Percentiles rank a stretch among this genome's conserved stretches.
These are phyloP conservation scores for Wasmannia auropunctata DNA, from an alignment of 1,140 invertebrate species.

Conservation along the genomic window DNA sequence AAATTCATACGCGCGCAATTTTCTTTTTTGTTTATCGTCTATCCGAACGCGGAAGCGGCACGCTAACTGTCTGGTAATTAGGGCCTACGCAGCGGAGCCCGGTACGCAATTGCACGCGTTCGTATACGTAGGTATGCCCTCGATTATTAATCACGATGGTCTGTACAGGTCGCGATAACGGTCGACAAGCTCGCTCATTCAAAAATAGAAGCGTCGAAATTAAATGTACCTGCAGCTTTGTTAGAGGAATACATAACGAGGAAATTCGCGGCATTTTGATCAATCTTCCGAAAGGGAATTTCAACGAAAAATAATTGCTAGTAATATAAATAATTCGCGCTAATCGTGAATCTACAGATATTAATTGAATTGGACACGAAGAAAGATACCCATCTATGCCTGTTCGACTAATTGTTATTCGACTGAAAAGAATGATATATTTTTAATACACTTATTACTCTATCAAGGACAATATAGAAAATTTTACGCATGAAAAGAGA, in stretches of 20 bases:
- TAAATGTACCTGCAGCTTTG: background rate
- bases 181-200: slow-evolving; percentile 21
- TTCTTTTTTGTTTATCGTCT: slow-evolving; percentile 55
- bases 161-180: slow-evolving; percentile 10
- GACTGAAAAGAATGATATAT: background rate
- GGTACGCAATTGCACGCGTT: slow-evolving; percentile 14
- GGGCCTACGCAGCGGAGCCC: slow-evolving; percentile 13
- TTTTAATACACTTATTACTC: background rate
- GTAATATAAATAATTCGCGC: background rate
- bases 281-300: background rate
- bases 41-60: slow-evolving; percentile 18
- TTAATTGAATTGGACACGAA: background rate
- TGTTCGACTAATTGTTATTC: background rate
- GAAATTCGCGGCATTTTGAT: background rate
- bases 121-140: slow-evolving; percentile 15
- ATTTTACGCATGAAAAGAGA: background rate
- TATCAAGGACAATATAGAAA: background rate
- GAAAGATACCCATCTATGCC: background rate
- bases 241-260: background rate
- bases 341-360: background rate
- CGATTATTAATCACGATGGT: slow-evolving; percentile 18
- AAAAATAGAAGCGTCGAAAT: slow-evolving; percentile 26
- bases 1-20: slow-evolving; percentile 54
- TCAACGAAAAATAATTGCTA: background rate
- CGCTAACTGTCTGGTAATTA: slow-evolving; percentile 44